Evolutionary conservation across 2,113 vertebrate species (phyloP).

Genomic region (Lophochroa leadbeateri): DNA sequence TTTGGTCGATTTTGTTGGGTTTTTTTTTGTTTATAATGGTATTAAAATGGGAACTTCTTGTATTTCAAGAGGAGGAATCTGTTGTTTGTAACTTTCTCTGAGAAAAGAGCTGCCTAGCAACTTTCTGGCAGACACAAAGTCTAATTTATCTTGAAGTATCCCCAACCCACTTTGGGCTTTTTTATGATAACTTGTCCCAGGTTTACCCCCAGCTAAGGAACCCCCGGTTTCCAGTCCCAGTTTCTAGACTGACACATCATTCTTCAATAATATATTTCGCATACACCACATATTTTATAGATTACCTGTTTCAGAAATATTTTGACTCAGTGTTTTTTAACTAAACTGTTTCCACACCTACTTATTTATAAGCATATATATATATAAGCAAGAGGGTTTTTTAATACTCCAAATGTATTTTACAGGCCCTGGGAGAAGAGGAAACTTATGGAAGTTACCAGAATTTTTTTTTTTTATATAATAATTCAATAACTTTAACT

Average conservation of each 20-base stretch:
- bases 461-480: not conserved
- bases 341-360: not conserved
- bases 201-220: not conserved
- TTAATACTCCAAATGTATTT: not conserved
- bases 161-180: not conserved
- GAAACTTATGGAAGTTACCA: not conserved
- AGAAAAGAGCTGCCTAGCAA: not conserved
- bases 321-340: not conserved
- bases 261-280: not conserved
- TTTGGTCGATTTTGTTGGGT: no score
- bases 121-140: not conserved
- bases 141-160: not conserved
- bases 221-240: not conserved
- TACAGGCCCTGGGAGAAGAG: not conserved
- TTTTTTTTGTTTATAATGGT: not conserved
- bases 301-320: not conserved
- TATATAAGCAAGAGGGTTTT: not conserved
- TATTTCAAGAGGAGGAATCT: not conserved
- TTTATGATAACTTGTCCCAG: not conserved
- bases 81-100: not conserved
- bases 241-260: not conserved
- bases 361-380: not conserved
- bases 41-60: not conserved
- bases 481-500: not conserved
- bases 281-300: not conserved